These are phyloP conservation scores for Lasioglossum malachurum DNA, from an alignment of 2,888 invertebrate species.

Conservation along the genomic window DNA sequence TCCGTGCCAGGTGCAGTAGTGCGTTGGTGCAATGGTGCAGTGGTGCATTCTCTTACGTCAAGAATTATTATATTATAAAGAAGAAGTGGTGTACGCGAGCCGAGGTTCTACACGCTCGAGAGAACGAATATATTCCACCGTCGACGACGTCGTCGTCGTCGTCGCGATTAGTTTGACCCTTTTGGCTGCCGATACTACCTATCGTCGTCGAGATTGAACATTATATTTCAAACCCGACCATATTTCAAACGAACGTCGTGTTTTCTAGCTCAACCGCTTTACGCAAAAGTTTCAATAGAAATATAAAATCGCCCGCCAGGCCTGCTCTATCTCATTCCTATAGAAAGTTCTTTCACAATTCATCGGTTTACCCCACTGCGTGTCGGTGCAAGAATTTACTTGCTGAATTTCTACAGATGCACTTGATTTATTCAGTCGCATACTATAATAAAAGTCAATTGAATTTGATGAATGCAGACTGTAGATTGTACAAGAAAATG, in stretches of 20 bases:
- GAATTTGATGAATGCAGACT: not conserved
- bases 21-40: conserved; percentile 64
- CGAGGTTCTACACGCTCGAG: conserved; percentile 33
- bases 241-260: not conserved
- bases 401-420: not conserved
- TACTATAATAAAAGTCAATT: not conserved
- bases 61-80: conserved; percentile 35
- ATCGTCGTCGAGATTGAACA: not conserved
- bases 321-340: too few species aligned
- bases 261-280: not conserved
- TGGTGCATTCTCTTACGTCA: conserved; percentile 57
- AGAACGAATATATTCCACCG: not conserved
- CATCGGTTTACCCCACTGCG: too few species aligned
- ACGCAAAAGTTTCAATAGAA: too few species aligned
- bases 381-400: not conserved
- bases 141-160: not conserved
- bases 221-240: not conserved
- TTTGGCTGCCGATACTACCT: conserved; percentile 8
- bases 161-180: conserved; percentile 5
- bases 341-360: too few species aligned
- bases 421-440: not conserved
- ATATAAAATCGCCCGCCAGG: too few species aligned
- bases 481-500: not conserved
- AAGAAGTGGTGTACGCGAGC: conserved; percentile 22
- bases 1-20: conserved; percentile 73